Percentiles rank a stretch among this genome's conserved stretches.
phyloP scores from a whole-genome alignment of 2,888 invertebrate species.

The Cephus nigrinus region DNA sequence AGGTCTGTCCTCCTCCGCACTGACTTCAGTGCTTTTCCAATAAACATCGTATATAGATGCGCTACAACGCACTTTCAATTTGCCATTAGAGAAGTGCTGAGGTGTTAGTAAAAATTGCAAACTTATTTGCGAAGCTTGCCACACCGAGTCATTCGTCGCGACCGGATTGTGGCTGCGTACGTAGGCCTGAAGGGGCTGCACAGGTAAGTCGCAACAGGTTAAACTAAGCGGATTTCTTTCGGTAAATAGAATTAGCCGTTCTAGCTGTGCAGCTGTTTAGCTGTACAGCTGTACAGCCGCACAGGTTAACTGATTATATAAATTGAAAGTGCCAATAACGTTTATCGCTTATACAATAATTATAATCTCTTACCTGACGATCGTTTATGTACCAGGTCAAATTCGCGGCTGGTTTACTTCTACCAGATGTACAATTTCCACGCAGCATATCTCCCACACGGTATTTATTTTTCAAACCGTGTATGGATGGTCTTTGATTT shows the following conservation, averaged over 20 bases:
- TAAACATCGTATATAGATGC: conserved; percentile 76
- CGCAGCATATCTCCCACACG: conserved; percentile 53
- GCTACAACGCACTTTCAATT: conserved; percentile 74
- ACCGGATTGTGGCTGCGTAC: conserved; percentile 51
- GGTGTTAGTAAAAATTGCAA: conserved; percentile 69
- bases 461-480: conserved; percentile 60
- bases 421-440: conserved; percentile 58
- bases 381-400: conserved; percentile 64
- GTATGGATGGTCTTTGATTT: conserved; percentile 56
- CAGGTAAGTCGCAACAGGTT: neutral
- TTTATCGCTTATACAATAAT: neutral
- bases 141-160: conserved; percentile 59
- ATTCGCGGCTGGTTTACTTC: conserved; percentile 61
- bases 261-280: too few species aligned
- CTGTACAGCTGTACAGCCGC: too few species aligned
- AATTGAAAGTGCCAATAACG: neutral
- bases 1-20: conserved; percentile 71
- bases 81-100: conserved; percentile 69
- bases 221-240: neutral
- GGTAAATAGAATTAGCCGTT: neutral
- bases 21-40: conserved; percentile 76
- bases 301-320: neutral
- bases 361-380: conserved; percentile 46
- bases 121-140: conserved; percentile 68
- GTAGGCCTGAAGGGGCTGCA: conserved; percentile 48